Conservation (phyloP, 2,797 vertebrate species). For the Lutjanus campechanus region DNA sequence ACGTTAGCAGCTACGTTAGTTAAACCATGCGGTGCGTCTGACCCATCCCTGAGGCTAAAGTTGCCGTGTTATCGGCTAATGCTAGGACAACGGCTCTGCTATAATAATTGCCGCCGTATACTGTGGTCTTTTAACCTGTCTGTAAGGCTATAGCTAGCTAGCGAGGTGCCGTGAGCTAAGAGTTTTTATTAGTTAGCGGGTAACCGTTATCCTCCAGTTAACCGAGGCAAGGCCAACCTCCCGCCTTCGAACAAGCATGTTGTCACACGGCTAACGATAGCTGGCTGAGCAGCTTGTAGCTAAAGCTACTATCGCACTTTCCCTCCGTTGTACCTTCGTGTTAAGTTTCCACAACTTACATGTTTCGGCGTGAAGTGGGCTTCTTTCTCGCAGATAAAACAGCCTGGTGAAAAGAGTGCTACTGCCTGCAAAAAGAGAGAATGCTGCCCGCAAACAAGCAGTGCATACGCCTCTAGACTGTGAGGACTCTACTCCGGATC, state of each 20-base stretch:
- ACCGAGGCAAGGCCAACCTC: constrained; percentile 69
- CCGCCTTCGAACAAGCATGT: constrained; percentile 78
- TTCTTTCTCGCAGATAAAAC: constrained; percentile 33
- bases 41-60: constrained; percentile 10
- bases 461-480: constrained; percentile 48
- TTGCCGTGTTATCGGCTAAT: not conserved
- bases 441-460: constrained; percentile 39
- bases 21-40: constrained; percentile 74
- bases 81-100: fast-evolving
- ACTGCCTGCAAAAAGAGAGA: constrained; percentile 27
- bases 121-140: fast-evolving
- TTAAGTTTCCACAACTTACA: constrained; percentile 73
- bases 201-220: constrained; percentile 7
- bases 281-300: constrained; percentile 15
- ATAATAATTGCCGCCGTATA: fast-evolving
- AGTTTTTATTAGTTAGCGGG: not conserved
- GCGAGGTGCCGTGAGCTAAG: not conserved
- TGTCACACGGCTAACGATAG: constrained; percentile 53
- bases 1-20: constrained; percentile 41
- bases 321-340: not conserved
- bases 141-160: not conserved
- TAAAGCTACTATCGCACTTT: constrained; percentile 13
- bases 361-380: constrained; percentile 54
- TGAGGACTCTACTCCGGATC: constrained; percentile 50
- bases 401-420: not conserved